A percentile compares a stretch with the other conserved stretches of the same genome.
Conservation (phyloP, 2,888 invertebrate species). For the Zhuqinia jingwanae region DNA sequence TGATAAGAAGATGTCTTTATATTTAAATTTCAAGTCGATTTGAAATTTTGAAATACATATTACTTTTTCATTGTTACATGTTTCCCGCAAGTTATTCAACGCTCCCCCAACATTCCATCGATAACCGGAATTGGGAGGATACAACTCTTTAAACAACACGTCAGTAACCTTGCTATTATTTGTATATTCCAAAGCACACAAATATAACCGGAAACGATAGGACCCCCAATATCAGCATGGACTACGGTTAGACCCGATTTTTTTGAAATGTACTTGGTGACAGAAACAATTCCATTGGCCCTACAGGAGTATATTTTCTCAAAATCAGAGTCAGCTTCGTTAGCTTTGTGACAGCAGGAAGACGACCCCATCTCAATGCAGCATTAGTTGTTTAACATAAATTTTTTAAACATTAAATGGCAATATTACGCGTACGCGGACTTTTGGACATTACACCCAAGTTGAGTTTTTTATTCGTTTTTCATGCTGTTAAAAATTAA, state of each 20-base stretch:
- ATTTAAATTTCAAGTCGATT: not conserved
- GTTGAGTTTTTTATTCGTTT: no score
- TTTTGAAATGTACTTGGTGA: slow-evolving; percentile 88
- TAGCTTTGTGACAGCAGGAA: not conserved
- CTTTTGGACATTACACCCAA: no score
- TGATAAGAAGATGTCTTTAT: no score
- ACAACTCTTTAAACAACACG: slow-evolving; percentile 86
- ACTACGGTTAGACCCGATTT: slow-evolving; percentile 91
- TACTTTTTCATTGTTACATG: slow-evolving; percentile 31
- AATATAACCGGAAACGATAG: slow-evolving; percentile 92
- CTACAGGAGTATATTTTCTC: slow-evolving; percentile 85
- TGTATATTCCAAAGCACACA: slow-evolving; percentile 88
- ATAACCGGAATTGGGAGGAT: slow-evolving; percentile 90
- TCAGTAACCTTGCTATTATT: slow-evolving; percentile 87
- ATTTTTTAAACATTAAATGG: no score
- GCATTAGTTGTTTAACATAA: no score
- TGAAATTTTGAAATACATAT: not conserved
- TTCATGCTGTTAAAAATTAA: no score
- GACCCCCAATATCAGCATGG: slow-evolving; percentile 92
- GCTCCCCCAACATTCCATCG: slow-evolving; percentile 92
- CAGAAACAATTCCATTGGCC: slow-evolving; percentile 88
- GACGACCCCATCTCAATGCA: not conserved
- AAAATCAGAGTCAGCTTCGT: slow-evolving; percentile 80
- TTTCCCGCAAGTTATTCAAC: slow-evolving; percentile 89
- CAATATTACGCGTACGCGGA: no score